Base-by-base conservation (phyloP, 1,140 invertebrate genomes). In the Gryllus bimaculatus region DNA sequence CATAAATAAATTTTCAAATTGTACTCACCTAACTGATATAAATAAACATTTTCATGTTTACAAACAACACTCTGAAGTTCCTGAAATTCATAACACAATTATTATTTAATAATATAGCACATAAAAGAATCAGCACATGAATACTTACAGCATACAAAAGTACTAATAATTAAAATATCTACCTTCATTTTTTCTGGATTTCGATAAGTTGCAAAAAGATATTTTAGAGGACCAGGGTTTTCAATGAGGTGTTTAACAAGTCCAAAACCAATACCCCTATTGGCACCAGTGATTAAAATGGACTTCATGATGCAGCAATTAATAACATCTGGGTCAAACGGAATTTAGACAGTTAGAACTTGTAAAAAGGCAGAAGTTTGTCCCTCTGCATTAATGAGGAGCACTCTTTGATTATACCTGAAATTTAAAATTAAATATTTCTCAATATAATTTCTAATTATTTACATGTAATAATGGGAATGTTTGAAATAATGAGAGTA, bases 211-310 rank as follows among this genome's bases (percentile, higher is more conserved):
- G 93, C 93, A 82, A 95, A 91, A 20, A 94, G 86, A 83, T 89
- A 83, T 83, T 90, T 85, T 49, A 91, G 90, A 21, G 88, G 86
- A 80, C 87, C 88, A 47, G 85, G 82, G 5, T 86, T 82, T 73
- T 85, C 82, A 8, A 86, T 80, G 47, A 94, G 82, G 84, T 92
- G 89, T 86, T 92, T 93, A 1, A 96, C 91, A 78, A 97, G 87
- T 75, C 95, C 95, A 49, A 97, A 86, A 20, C 96, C 96, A 75
- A 97, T 85, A 2, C 96, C 96, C 73, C 96, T 90, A 84, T 96
- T 97, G 77, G 93, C 93, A 26, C 96, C 96, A 10, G 95, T 97
- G 80, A 97, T 91, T 80, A 97, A 86, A 81, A 96, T 90, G 54
- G 93, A 93, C 81, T 90, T 92, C 92, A 94, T 94, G 26, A 1